A percentile compares a stretch with the other conserved stretches of the same genome.
phyloP scores from a whole-genome alignment of 2,888 invertebrate species.

The Neelides folsomi region DNA sequence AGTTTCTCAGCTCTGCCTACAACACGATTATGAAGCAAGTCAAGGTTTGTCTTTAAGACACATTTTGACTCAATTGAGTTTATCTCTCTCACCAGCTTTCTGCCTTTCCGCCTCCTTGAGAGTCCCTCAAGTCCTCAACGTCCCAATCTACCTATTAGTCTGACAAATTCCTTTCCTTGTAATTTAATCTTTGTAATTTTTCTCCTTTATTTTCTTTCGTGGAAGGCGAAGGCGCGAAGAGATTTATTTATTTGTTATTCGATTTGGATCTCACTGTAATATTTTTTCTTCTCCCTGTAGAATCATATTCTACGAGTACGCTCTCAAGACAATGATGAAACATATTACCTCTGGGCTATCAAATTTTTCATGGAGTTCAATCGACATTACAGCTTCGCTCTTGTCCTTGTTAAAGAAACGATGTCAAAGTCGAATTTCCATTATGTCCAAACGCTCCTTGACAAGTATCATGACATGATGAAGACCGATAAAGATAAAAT shows the following conservation, averaged over 20 bases:
- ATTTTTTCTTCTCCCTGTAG: constrained; percentile 32
- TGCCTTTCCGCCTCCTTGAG: too few species aligned
- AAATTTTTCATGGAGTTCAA: constrained; percentile 97
- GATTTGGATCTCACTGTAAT: background rate
- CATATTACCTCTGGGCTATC: constrained; percentile 85
- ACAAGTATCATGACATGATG: too few species aligned
- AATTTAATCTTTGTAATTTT: background rate
- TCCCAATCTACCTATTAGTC: too few species aligned
- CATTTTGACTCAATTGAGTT: background rate
- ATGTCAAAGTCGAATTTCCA: too few species aligned
- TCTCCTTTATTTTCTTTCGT: background rate
- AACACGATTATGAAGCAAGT: constrained; percentile 82
- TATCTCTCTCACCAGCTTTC: background rate
- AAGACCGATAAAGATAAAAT: too few species aligned
- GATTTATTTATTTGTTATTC: too few species aligned
- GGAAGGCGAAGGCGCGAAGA: too few species aligned
- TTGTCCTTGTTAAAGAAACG: constrained; percentile 60
- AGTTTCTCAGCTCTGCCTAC: constrained; percentile 82
- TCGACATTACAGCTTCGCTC: constrained; percentile 68
- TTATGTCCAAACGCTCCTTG: too few species aligned
- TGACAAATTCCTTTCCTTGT: too few species aligned
- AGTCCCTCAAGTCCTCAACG: too few species aligned
- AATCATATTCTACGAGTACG: constrained; percentile 41
- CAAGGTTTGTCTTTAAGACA: constrained; percentile 50
- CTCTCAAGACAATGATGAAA: constrained; percentile 72